phyloP scores from a whole-genome alignment of 2,113 vertebrate genomes.

The Halichoeres trimaculatus region DNA sequence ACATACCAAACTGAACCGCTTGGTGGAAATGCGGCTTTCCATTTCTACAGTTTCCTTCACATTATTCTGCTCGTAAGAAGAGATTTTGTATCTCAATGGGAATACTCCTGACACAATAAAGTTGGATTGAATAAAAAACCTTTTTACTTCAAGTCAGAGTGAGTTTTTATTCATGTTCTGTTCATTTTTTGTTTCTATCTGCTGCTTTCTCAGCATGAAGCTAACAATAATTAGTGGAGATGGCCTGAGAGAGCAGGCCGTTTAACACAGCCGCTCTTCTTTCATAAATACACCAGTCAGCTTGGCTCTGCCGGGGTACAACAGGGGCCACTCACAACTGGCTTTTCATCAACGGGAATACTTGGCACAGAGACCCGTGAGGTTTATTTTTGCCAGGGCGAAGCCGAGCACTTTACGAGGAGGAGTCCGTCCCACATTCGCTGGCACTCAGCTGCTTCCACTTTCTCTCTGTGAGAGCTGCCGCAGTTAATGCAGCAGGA shows the following conservation, averaged over 20 bases:
- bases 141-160: background rate
- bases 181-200: background rate
- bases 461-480: conserved; percentile 2
- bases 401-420: conserved; percentile 58
- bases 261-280: conserved; percentile 52
- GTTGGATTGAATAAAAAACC: background rate
- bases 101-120: too few species aligned
- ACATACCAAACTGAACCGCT: too few species aligned
- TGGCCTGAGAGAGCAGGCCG: conserved; percentile 38
- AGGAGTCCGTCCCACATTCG: conserved; percentile 48
- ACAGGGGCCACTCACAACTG: conserved; percentile 66
- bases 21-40: too few species aligned
- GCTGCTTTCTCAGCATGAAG: conserved; percentile 20
- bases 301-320: conserved; percentile 50
- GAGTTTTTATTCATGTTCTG: background rate
- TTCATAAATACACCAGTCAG: conserved; percentile 67
- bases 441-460: conserved; percentile 29
- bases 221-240: conserved; percentile 60
- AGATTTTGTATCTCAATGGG: too few species aligned
- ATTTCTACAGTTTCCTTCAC: too few species aligned
- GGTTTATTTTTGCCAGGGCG: conserved; percentile 65
- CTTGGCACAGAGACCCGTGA: conserved; percentile 50
- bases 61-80: too few species aligned
- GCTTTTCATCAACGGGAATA: conserved; percentile 67
- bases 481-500: conserved; percentile 27